Conservation (phyloP, 2,113 vertebrate species). For the Perca flavescens region DNA sequence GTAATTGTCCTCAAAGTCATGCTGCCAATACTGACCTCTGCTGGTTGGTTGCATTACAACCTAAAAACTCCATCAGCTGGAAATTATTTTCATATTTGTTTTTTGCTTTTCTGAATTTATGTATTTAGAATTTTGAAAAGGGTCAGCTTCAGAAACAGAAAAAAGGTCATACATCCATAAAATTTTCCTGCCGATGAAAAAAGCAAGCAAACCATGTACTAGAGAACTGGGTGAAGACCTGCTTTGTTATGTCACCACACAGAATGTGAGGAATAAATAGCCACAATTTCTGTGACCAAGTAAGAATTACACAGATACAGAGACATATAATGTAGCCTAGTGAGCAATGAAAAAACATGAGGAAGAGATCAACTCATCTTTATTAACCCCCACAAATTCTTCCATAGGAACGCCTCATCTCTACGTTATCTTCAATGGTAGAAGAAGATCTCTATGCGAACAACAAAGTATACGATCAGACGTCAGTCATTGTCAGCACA, state of each 20-base stretch:
- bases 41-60: constrained; percentile 28
- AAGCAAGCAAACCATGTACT: not conserved
- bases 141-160: not conserved
- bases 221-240: not conserved
- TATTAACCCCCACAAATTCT: constrained; percentile 54
- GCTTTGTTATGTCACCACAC: not conserved
- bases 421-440: constrained; percentile 9
- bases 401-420: constrained; percentile 23
- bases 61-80: not conserved
- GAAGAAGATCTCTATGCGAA: constrained; percentile 9
- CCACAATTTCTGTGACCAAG: not conserved
- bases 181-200: not conserved
- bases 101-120: not conserved
- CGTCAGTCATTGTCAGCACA: constrained; percentile 3
- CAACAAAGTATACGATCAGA: constrained; percentile 4
- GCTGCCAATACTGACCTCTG: constrained; percentile 49
- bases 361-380: constrained; percentile 50
- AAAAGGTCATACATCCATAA: not conserved
- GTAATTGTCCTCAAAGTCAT: not conserved
- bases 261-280: not conserved
- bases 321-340: not conserved
- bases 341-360: constrained; percentile 18
- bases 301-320: constrained; percentile 11
- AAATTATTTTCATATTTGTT: not conserved
- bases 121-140: not conserved